Percentiles rank a stretch among this genome's conserved stretches.
These are phyloP conservation scores for Sciurus niger DNA, from an alignment of 2,113 vertebrate species.

Conservation along the genomic window DNA sequence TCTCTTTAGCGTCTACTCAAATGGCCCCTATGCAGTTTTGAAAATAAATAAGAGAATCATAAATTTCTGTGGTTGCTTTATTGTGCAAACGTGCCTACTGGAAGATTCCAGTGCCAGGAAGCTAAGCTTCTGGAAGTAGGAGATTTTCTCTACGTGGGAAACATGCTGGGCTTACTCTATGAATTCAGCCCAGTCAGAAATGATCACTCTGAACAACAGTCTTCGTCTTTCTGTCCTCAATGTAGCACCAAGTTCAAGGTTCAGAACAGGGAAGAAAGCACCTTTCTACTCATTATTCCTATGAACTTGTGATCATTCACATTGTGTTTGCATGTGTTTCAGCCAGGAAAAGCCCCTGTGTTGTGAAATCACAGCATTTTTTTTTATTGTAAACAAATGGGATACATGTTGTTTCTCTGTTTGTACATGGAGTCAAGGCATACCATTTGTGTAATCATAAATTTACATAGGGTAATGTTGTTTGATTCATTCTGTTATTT, in stretches of 20 bases:
- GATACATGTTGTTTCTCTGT: no score
- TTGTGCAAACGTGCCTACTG: constrained; percentile 41
- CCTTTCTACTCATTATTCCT: constrained; percentile 30
- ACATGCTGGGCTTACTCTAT: not conserved
- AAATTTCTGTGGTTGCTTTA: constrained; percentile 70
- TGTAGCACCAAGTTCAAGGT: constrained; percentile 39
- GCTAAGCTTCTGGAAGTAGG: constrained; percentile 14
- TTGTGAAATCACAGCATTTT: not conserved
- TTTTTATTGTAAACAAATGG: no score
- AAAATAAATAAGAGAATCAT: constrained; percentile 56
- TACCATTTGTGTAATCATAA: no score
- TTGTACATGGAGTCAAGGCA: no score
- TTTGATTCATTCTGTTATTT: no score
- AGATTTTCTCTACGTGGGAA: constrained; percentile 59
- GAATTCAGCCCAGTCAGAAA: not conserved
- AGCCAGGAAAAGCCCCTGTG: not conserved
- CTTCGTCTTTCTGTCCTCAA: not conserved
- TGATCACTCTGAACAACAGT: not conserved
- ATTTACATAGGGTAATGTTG: no score
- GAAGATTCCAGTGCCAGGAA: not conserved
- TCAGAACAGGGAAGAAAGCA: constrained; percentile 55
- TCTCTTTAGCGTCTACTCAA: constrained; percentile 27
- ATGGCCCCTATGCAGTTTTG: not conserved
- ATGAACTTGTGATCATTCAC: not conserved
- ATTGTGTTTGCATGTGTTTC: constrained; percentile 63